Percentiles rank a stretch among this genome's conserved stretches.
Evolutionary conservation across 2,888 invertebrate species (phyloP).

Genomic region (Portevinia maculata): DNA sequence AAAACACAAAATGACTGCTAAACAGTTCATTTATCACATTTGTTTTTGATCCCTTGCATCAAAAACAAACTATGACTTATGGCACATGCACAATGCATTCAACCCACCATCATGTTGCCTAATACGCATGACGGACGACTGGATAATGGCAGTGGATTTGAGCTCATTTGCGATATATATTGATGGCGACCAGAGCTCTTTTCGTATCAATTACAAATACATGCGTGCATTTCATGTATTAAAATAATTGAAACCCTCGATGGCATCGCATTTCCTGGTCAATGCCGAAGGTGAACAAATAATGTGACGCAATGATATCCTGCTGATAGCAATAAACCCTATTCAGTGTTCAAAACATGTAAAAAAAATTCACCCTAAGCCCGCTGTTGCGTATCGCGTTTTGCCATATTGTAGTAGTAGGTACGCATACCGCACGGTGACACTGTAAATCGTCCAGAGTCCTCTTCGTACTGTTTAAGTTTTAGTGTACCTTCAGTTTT

Average conservation of each 20-base stretch:
- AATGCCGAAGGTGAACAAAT: constrained; percentile 46
- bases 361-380: constrained; percentile 53
- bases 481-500: constrained; percentile 52
- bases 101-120: constrained; percentile 64
- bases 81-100: constrained; percentile 57
- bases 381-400: constrained; percentile 66
- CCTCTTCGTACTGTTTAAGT: constrained; percentile 12
- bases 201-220: constrained; percentile 61
- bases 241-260: constrained; percentile 13
- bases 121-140: constrained; percentile 70
- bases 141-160: constrained; percentile 63
- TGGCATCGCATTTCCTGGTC: constrained; percentile 34
- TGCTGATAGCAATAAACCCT: constrained; percentile 58
- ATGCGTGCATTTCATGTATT: constrained; percentile 45
- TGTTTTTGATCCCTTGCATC: constrained; percentile 52
- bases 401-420: constrained; percentile 50
- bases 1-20: constrained; percentile 59
- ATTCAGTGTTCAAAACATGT: constrained; percentile 50
- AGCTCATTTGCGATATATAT: constrained; percentile 61
- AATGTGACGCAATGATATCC: constrained; percentile 43
- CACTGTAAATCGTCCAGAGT: constrained; percentile 16
- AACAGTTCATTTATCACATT: constrained; percentile 71
- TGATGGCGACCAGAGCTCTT: constrained; percentile 47
- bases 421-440: constrained; percentile 25
- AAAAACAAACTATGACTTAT: constrained; percentile 53